A percentile compares a stretch with the other conserved stretches of the same genome.
These are phyloP conservation scores for Origma solitaria DNA, from an alignment of 2,113 vertebrate genomes.

Conservation along the genomic window DNA sequence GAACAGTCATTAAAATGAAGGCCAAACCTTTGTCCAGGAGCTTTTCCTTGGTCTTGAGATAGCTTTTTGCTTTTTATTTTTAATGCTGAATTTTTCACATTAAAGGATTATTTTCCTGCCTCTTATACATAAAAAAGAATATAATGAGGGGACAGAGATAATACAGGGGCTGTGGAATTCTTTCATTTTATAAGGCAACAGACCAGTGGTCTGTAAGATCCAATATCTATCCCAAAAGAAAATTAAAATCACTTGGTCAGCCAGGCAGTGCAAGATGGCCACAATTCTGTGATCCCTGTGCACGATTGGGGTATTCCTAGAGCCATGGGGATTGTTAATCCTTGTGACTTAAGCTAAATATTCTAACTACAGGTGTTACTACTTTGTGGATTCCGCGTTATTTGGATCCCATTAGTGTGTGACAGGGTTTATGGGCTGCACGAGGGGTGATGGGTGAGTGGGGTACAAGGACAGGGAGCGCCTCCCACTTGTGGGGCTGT, in stretches of 20 bases:
- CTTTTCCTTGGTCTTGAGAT: background rate
- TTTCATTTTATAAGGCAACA: background rate
- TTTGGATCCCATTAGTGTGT: background rate
- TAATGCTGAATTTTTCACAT: background rate
- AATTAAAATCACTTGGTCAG: constrained; percentile 20
- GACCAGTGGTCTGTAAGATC: constrained; percentile 1
- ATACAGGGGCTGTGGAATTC: background rate
- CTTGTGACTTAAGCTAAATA: background rate
- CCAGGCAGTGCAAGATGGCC: background rate
- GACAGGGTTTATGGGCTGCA: background rate
- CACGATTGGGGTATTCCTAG: background rate
- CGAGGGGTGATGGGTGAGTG: background rate
- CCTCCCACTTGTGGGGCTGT: background rate
- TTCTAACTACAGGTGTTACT: background rate
- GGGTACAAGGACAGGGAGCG: background rate
- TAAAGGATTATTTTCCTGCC: background rate
- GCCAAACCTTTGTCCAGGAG: background rate
- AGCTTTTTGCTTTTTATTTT: background rate
- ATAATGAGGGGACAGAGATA: background rate
- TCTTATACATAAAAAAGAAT: background rate
- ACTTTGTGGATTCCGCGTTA: background rate
- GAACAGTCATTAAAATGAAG: background rate
- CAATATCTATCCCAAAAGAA: background rate
- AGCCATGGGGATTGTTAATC: constrained; percentile 7
- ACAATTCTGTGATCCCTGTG: background rate